Evolutionary conservation across 2,888 invertebrate species (phyloP).

Genomic region (Thereva nobilitata): DNA sequence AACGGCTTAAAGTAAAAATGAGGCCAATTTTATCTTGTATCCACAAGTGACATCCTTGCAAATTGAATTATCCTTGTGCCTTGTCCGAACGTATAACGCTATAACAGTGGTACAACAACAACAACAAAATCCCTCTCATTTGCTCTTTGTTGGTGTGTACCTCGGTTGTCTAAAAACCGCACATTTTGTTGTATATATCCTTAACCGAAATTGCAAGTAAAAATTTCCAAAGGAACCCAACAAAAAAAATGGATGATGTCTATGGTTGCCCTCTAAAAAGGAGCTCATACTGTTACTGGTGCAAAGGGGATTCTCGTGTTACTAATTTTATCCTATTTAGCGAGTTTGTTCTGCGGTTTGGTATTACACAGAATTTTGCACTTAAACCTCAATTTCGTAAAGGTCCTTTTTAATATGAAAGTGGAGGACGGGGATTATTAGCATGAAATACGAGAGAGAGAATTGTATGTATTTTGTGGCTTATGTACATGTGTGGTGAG

Average conservation of each 20-base stretch:
- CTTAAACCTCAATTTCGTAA: not conserved
- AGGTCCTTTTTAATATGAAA: not conserved
- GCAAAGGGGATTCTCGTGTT: conserved; percentile 36
- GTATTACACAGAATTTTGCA: conserved; percentile 39
- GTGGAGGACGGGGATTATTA: conserved; percentile 7
- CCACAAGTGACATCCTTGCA: conserved; percentile 17
- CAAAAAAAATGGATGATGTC: no score
- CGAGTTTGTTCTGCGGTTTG: conserved; percentile 41
- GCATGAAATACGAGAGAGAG: conserved; percentile 11
- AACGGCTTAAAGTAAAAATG: conserved; percentile 12
- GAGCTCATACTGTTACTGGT: not conserved
- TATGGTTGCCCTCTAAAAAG: conserved; percentile 1
- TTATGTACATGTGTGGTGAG: no score
- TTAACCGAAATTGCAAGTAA: conserved; percentile 12
- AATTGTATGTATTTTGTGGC: no score
- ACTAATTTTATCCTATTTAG: conserved; percentile 41
- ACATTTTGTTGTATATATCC: conserved; percentile 7
- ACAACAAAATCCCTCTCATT: not conserved
- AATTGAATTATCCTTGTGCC: conserved; percentile 18
- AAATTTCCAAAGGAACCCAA: conserved; percentile 15
- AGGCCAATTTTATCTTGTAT: conserved; percentile 18
- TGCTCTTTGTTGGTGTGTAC: not conserved
- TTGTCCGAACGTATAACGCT: not conserved
- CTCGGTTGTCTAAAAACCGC: not conserved
- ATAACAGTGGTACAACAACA: no score